These are phyloP conservation scores for Ridgeia piscesae DNA, from an alignment of 1,140 invertebrate species.

Conservation along the genomic window DNA sequence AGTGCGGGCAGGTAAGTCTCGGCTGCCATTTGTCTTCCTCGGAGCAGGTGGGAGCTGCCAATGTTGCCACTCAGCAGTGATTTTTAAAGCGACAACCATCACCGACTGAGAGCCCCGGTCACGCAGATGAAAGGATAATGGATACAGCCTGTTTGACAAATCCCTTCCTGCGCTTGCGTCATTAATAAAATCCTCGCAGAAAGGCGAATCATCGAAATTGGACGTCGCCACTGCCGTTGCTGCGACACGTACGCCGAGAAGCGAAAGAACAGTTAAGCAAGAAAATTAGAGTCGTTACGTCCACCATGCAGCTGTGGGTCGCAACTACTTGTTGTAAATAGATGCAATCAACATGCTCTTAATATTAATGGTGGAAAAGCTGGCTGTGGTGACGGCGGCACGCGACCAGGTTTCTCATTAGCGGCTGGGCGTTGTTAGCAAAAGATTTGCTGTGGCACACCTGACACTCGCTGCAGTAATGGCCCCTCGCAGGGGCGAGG, in stretches of 20 bases:
- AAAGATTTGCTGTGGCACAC: not conserved
- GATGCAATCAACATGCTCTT: not conserved
- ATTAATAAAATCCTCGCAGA: not conserved
- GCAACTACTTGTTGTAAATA: not conserved
- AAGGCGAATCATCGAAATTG: not conserved
- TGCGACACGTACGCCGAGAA: not conserved
- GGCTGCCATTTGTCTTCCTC: not conserved
- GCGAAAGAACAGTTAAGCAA: not conserved
- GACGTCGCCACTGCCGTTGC: too few species aligned
- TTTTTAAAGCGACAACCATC: not conserved
- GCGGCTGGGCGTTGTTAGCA: not conserved
- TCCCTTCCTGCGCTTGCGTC: not conserved
- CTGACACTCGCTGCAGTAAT: not conserved
- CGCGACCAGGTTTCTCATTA: not conserved
- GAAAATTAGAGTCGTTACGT: not conserved
- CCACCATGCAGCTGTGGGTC: not conserved
- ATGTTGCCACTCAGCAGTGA: not conserved
- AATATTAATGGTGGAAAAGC: conserved; percentile 6
- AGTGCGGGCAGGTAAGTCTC: not conserved
- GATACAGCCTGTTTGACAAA: not conserved
- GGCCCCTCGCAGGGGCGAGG: not conserved
- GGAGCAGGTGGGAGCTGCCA: not conserved
- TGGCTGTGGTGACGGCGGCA: not conserved
- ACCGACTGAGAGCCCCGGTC: not conserved
- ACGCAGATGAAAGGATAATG: not conserved